Evolutionary conservation across 37 sponge, comb jelly and placozoan genomes (phyloP).

Genomic region (Tethya wilhelma): DNA sequence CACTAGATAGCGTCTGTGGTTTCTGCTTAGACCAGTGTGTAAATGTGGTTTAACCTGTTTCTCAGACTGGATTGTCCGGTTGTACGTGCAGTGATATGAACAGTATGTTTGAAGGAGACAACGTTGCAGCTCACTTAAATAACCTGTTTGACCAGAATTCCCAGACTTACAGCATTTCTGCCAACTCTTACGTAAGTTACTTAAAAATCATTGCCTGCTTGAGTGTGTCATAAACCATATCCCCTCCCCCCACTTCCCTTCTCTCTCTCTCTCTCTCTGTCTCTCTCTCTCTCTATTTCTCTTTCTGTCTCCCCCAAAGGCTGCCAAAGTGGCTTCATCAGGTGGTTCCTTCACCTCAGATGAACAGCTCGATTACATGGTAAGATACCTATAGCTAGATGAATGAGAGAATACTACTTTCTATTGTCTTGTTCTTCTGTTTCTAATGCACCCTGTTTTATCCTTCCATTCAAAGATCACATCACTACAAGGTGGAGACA

Average conservation of each 20-base stretch:
- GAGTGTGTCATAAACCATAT: not conserved
- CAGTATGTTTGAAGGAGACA: slow-evolving; percentile 60
- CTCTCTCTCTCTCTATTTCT: not conserved
- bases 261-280: not conserved
- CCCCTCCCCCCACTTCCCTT: too few relatives aligned
- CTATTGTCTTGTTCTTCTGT: not conserved
- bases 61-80: slow-evolving; percentile 62
- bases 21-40: too few relatives aligned
- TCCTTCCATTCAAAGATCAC: not conserved
- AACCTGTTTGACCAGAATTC: slow-evolving; percentile 53
- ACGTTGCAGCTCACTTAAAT: slow-evolving; percentile 36
- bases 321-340: slow-evolving; percentile 31
- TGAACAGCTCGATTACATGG: slow-evolving; percentile 18
- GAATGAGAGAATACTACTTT: not conserved
- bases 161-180: slow-evolving; percentile 48
- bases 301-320: slow-evolving; percentile 3
- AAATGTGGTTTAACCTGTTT: too few relatives aligned
- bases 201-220: not conserved
- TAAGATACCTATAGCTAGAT: slow-evolving; percentile 9
- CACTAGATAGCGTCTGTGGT: too few relatives aligned
- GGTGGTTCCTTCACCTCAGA: slow-evolving; percentile 17
- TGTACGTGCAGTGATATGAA: slow-evolving; percentile 28
- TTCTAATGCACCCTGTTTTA: not conserved
- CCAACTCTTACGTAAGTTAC: slow-evolving; percentile 40
- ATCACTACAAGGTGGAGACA: not conserved